These are phyloP conservation scores for Seira musarum DNA, from an alignment of 2,888 invertebrate species.

Conservation along the genomic window DNA sequence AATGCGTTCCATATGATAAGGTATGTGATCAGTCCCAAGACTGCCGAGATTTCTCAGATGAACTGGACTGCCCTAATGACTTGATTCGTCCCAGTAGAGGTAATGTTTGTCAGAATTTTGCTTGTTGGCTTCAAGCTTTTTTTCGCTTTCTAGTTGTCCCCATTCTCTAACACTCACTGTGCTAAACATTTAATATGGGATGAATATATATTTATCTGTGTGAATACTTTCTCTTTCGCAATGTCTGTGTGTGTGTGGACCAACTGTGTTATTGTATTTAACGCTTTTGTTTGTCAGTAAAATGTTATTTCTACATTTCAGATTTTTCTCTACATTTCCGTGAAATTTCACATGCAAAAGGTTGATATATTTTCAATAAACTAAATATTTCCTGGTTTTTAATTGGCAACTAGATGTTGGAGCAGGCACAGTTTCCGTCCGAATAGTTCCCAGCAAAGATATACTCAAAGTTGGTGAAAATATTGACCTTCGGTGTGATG, in stretches of 20 bases:
- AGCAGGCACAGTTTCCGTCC: slow-evolving; percentile 70
- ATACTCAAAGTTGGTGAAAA: slow-evolving; percentile 77
- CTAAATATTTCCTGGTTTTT: neutral
- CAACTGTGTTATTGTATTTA: slow-evolving; percentile 11
- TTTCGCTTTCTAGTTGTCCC: neutral
- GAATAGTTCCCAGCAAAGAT: slow-evolving; percentile 73
- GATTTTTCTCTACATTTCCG: slow-evolving; percentile 1
- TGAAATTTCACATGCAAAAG: neutral
- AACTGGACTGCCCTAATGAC: slow-evolving; percentile 74
- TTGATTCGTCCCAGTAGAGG: slow-evolving; percentile 53
- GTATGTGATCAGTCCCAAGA: slow-evolving; percentile 78
- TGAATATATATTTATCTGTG: neutral
- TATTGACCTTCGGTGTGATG: slow-evolving; percentile 79
- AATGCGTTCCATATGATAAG: slow-evolving; percentile 77
- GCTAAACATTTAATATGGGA: neutral
- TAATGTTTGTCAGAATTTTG: slow-evolving; percentile 32
- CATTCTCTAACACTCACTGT: neutral
- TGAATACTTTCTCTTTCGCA: neutral
- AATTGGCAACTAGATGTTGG: slow-evolving; percentile 31
- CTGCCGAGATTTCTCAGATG: slow-evolving; percentile 80
- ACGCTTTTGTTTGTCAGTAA: neutral
- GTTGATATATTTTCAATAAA: neutral
- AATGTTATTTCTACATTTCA: neutral
- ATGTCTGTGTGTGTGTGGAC: slow-evolving; percentile 20
- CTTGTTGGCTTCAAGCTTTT: slow-evolving; percentile 6